Conservation (phyloP, 92 coral and sea anemone genomes). For the Anthopleura xanthogrammica region DNA sequence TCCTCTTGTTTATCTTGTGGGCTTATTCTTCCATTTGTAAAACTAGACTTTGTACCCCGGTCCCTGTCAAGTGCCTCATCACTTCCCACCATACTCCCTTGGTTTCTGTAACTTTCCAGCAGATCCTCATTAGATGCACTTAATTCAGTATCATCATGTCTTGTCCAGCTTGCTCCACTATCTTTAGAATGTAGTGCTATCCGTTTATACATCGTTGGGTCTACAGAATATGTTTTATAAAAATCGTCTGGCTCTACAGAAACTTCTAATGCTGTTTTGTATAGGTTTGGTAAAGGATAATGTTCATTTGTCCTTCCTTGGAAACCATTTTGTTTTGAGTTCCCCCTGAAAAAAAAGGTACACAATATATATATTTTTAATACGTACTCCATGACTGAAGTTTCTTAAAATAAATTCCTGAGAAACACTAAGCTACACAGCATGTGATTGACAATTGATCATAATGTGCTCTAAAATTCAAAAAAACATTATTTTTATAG, state of each 20-base stretch:
- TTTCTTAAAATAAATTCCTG: too few relatives aligned
- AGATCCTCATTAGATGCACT: slow-evolving; percentile 83
- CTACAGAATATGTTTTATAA: slow-evolving; percentile 75
- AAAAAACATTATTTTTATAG: too few relatives aligned
- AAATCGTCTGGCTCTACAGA: slow-evolving; percentile 58
- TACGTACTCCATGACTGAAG: too few relatives aligned
- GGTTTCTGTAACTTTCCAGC: slow-evolving; percentile 62
- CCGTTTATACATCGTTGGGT: slow-evolving; percentile 51
- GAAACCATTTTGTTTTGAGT: slow-evolving; percentile 29
- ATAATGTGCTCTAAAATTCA: too few relatives aligned
- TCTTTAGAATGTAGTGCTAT: slow-evolving; percentile 42
- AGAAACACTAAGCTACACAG: too few relatives aligned
- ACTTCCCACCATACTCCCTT: slow-evolving; percentile 14
- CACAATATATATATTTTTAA: not conserved
- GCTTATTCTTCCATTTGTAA: slow-evolving; percentile 71
- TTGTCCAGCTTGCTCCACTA: slow-evolving; percentile 5
- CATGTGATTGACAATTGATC: too few relatives aligned
- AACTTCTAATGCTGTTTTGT: slow-evolving; percentile 65
- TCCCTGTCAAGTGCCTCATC: slow-evolving; percentile 46
- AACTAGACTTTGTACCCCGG: slow-evolving; percentile 56
- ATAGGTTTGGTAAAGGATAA: slow-evolving; percentile 56
- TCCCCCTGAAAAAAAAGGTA: slow-evolving; percentile 1
- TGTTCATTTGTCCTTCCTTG: not conserved
- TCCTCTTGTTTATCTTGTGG: slow-evolving; percentile 37
- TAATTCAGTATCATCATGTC: slow-evolving; percentile 50